Conservation (phyloP, 2,797 vertebrate genomes). For the Pangasius mekongensis region DNA sequence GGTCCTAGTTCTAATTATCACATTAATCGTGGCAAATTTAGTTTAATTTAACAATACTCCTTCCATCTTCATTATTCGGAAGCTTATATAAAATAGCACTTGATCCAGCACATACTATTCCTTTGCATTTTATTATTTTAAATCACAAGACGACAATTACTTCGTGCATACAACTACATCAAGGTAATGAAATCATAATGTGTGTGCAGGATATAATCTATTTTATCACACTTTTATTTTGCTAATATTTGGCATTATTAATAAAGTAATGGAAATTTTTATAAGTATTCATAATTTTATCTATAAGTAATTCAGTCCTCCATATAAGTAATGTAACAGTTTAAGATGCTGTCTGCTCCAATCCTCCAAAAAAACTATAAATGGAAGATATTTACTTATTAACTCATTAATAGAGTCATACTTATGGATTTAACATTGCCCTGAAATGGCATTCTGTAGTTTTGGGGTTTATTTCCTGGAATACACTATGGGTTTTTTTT, state of each 20-base stretch:
- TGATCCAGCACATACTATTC: neutral
- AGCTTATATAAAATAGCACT: neutral
- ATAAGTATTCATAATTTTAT: no score
- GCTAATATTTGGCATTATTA: no score
- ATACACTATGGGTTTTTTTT: neutral
- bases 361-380: no score
- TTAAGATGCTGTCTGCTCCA: no score
- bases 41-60: neutral
- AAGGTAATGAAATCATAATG: neutral
- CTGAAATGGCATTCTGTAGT: neutral
- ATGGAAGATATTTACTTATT: neutral
- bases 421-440: neutral
- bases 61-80: neutral
- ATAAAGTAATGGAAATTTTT: no score
- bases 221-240: neutral
- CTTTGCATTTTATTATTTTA: neutral
- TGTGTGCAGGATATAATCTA: neutral
- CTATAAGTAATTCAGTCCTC: no score
- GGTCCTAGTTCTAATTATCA: neutral
- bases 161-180: neutral
- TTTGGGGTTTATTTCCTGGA: no score
- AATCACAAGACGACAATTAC: neutral
- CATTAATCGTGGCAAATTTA: neutral
- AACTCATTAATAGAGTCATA: neutral
- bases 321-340: no score